A percentile compares a stretch with the other conserved stretches of the same genome.
Evolutionary conservation across 2,113 vertebrate genomes (phyloP).

Genomic region (Pithys albifrons): DNA sequence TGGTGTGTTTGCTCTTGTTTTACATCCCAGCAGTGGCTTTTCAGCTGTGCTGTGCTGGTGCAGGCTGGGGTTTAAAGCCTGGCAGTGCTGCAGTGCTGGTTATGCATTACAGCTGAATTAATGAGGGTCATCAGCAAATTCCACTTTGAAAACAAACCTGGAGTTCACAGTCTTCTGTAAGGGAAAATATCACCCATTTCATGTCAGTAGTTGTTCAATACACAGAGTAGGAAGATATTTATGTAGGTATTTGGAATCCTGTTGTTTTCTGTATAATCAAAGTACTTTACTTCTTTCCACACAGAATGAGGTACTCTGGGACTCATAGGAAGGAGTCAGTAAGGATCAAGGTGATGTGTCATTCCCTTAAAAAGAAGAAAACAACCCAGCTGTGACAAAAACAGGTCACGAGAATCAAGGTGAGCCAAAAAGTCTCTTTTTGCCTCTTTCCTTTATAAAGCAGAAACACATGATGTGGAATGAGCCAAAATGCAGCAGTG

Average conservation of each 20-base stretch:
- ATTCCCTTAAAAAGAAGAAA: neutral
- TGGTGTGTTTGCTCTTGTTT: neutral
- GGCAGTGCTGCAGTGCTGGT: neutral
- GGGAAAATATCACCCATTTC: neutral
- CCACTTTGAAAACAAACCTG: neutral
- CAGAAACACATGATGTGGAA: neutral
- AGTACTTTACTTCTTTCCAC: conserved; percentile 7
- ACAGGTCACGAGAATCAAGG: neutral
- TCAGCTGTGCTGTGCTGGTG: neutral
- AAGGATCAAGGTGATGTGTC: neutral
- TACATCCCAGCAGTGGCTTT: neutral
- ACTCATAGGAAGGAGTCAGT: neutral
- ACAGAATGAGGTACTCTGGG: neutral
- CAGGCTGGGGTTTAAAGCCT: neutral
- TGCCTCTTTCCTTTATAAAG: neutral
- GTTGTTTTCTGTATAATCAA: neutral
- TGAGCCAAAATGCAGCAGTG: accelerated
- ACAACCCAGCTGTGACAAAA: neutral
- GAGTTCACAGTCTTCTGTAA: neutral
- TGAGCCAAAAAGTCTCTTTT: conserved; percentile 1
- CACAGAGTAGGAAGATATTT: neutral
- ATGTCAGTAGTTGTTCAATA: neutral
- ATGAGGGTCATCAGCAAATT: neutral
- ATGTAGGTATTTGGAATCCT: neutral
- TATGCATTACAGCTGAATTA: neutral